Evolutionary conservation across 2,113 vertebrate genomes (phyloP).

Genomic region (Megaceryle maxima): DNA sequence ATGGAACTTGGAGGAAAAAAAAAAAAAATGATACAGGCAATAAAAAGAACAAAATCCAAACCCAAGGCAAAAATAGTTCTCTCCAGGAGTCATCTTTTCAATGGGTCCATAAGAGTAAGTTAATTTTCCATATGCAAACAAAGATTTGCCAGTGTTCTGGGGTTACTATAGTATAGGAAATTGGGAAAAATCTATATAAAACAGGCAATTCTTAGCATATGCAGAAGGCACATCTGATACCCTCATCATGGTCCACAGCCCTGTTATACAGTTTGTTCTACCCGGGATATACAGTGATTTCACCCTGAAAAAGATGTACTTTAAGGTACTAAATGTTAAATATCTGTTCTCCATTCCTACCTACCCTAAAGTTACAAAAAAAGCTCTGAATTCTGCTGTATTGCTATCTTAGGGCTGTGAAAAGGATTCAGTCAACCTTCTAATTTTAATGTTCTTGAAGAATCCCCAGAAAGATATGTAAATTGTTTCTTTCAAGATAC

Average conservation of each 20-base stretch:
- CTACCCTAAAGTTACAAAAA: background rate
- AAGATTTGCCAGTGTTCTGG: background rate
- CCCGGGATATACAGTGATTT: background rate
- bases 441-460: background rate
- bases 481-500: background rate
- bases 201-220: background rate
- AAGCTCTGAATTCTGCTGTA: background rate
- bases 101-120: background rate
- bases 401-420: background rate
- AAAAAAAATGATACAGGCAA: rapidly evolving
- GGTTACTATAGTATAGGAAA: background rate
- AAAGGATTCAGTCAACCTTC: background rate
- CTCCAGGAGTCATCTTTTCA: background rate
- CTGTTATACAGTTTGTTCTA: background rate
- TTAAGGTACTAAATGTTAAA: background rate
- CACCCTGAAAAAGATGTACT: background rate
- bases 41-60: background rate
- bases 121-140: background rate
- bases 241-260: background rate
- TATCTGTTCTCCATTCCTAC: background rate
- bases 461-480: background rate
- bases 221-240: background rate
- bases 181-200: background rate
- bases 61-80: background rate
- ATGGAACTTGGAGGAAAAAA: background rate